Evolutionary conservation across 1,140 invertebrate genomes (phyloP), one percentile per base, ranked within the genome.

Genomic region (Microplitis demolitor): DNA sequence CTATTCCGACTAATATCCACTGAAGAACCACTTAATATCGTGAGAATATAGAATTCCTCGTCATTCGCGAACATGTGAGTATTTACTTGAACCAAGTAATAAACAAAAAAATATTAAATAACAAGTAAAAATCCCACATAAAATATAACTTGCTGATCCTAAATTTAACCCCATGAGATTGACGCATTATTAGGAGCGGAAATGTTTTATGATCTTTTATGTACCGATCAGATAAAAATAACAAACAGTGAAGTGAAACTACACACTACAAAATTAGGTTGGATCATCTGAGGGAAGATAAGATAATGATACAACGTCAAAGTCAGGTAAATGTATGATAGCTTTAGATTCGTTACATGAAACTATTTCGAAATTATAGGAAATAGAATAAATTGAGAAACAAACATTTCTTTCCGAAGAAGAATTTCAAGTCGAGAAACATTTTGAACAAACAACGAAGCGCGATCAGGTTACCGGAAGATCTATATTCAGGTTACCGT

Each of bases 401-500:
- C 14, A 35, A 24, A 8, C 51, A 4, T 31, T 14, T 31, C 8
- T 1, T 14, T 34, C 69, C 0, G 16, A 50, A 11, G 78, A 80
- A 50, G 77, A 79, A 50, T 34, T 50, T 31, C 9, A 13, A 54
- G 78, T 76, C 67, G 78, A 81, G 73, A 31, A 73, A 54, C 61
- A 76, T 50, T 80, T 78, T 71, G 14, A 53, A 13, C 51, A 78
- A 68, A 78, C 34, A 54, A 73, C 72, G 11, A 53, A 9, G 9
- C 72, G 78, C 8, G 67, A 73, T 58, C 16, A 24, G 13, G 50
- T 50, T 9, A 50, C 76, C 14, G 80, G 79, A 35, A 16, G 73
- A 54, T 80, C 76, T 35, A 54, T 71, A 14, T 77, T 82, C 0
- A 34, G 9, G 11, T 58, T 80, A 37, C 78, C 75, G 6, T 77